phyloP scores from a whole-genome alignment of 1,140 invertebrate species.

The Cephus cinctus region DNA sequence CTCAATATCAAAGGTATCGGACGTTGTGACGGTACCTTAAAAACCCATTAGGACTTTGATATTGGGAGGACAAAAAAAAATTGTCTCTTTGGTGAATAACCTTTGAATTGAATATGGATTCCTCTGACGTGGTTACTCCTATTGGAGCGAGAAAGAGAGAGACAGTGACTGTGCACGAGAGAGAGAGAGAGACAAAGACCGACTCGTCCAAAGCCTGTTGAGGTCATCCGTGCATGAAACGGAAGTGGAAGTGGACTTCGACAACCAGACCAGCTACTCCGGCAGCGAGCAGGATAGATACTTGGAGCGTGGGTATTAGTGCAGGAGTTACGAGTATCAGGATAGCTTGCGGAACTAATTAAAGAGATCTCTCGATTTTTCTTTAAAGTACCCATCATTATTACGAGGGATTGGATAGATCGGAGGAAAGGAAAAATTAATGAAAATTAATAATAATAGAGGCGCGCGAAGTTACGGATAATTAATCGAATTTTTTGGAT shows the following conservation, averaged over 20 bases:
- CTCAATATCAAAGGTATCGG: no score
- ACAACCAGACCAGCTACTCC: conserved; percentile 5
- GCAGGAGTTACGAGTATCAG: not conserved
- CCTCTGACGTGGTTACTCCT: not conserved
- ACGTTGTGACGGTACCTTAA: no score
- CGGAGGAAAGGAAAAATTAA: no score
- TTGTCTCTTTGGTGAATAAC: conserved; percentile 7
- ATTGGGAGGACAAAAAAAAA: not conserved
- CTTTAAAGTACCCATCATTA: no score
- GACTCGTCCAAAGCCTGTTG: conserved; percentile 13
- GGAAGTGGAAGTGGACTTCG: conserved; percentile 16
- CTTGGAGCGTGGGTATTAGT: conserved; percentile 13
- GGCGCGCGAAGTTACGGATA: no score
- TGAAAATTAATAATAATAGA: no score
- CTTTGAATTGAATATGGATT: conserved; percentile 12
- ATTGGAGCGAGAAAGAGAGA: not conserved
- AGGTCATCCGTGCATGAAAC: conserved; percentile 23
- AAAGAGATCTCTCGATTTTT: no score
- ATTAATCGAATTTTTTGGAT: no score
- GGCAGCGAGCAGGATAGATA: no score
- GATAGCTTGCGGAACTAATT: conserved; percentile 3
- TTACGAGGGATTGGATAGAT: no score
- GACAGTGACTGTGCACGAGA: not conserved
- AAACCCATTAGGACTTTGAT: no score
- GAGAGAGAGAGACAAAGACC: conserved; percentile 5